Evolutionary conservation across 2,888 invertebrate genomes (phyloP), one percentile per base, ranked within the genome.

Genomic region (Amphipyra tragopoginis): DNA sequence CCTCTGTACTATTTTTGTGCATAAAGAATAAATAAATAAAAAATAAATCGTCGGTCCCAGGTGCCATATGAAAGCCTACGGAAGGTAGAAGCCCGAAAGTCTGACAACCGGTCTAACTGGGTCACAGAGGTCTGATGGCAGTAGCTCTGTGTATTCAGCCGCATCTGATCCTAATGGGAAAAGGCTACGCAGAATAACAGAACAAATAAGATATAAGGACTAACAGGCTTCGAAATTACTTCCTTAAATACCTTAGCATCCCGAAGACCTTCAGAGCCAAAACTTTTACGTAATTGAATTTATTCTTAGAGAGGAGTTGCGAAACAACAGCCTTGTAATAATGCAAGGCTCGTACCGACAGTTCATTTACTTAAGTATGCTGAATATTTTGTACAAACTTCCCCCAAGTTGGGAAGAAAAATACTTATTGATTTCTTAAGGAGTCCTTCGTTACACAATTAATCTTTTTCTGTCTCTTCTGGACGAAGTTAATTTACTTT

Each of bases 361-460:
- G 69, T 77, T 80, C 80, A 81, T 80, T 83, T 75, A 66, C 53
- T 78, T 75, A 80, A 79, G 77, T 81, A 82, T 74, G 61, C 74
- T 69, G 73, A 81, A 81, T 75, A 77, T 77, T 74, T 60, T 58
- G 57, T 36, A 38, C 14, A 49, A 66, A 71, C 73, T 64, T 75
- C 51, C 51, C 44, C 49, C 13, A 26, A 55, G 14, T 59, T 43
- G 14, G 10, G 51, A 50, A 63, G 75, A 77, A 80, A 80, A 82
- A 84, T 78, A 74, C 81, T 80, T 81, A 84, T 84, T 78, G 85
- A 84, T 83, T 83, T 64, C 59, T 51, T 53, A 60, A 62, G 54
- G 42, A 48, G 58, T 14, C 50, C 33, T 47, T 53, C 48, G 56
- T 68, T 54, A 56, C 59, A 51, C 72, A 72, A 75, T 72, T 75